phyloP scores from a whole-genome alignment of 2,888 invertebrate species.

The Hyalella azteca region DNA sequence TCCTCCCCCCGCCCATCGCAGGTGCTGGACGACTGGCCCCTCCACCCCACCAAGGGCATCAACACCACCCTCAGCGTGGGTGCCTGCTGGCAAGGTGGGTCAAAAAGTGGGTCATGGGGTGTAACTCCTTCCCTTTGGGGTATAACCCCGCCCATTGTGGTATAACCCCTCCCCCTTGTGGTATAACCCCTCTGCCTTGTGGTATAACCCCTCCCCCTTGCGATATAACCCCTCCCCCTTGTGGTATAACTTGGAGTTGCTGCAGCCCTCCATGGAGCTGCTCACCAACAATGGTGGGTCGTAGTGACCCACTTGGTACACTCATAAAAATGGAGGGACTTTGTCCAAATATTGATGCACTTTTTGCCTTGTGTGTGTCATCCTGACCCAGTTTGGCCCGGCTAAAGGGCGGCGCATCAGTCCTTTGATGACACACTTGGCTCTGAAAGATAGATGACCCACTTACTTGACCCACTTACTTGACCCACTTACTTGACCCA shows the following conservation, averaged over 20 bases:
- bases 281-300: slow-evolving; percentile 70
- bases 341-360: too few relatives aligned
- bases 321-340: too few relatives aligned
- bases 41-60: slow-evolving; percentile 92
- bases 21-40: slow-evolving; percentile 98
- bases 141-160: too few relatives aligned
- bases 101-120: not conserved
- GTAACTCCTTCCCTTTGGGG: too few relatives aligned
- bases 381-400: too few relatives aligned
- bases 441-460: too few relatives aligned
- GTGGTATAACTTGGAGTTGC: slow-evolving; percentile 74
- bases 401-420: too few relatives aligned
- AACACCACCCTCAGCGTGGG: slow-evolving; percentile 94
- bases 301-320: too few relatives aligned
- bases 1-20: slow-evolving; percentile 66
- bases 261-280: slow-evolving; percentile 80
- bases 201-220: not conserved
- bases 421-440: too few relatives aligned
- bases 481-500: too few relatives aligned
- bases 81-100: slow-evolving; percentile 92
- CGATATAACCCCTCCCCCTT: slow-evolving; percentile 63
- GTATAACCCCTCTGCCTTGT: not conserved
- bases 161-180: not conserved
- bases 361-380: too few relatives aligned
- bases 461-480: too few relatives aligned